Evolutionary conservation across 2,888 invertebrate genomes (phyloP).

Genomic region (Patella caerulea): DNA sequence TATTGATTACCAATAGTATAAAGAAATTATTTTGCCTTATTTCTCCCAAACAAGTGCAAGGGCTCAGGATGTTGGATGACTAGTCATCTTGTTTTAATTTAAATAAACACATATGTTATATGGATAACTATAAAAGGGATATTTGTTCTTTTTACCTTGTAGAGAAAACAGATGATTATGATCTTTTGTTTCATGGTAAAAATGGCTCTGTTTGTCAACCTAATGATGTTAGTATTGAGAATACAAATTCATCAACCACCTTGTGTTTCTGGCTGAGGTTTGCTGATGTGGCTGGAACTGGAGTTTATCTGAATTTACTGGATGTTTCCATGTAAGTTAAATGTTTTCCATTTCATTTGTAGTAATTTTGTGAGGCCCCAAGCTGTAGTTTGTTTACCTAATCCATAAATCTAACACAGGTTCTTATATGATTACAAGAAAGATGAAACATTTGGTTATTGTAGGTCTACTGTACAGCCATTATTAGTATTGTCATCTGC

Average conservation of each 20-base stretch:
- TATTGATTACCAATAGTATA: no score
- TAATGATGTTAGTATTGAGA: constrained; percentile 18
- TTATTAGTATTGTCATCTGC: background rate
- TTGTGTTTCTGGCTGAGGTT: constrained; percentile 55
- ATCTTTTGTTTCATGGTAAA: constrained; percentile 46
- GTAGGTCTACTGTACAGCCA: background rate
- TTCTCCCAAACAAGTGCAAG: no score
- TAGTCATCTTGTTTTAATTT: no score
- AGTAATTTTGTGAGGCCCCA: no score
- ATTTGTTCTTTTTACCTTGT: constrained; percentile 25
- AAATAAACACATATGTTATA: no score
- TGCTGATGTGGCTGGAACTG: constrained; percentile 25
- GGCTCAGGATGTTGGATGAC: no score
- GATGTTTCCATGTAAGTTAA: background rate
- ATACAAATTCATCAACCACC: constrained; percentile 40
- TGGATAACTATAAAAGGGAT: no score
- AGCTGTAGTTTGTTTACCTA: no score
- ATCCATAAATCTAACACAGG: no score
- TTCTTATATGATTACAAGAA: no score
- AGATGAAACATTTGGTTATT: no score
- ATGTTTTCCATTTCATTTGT: background rate
- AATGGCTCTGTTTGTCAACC: constrained; percentile 30
- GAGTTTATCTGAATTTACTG: constrained; percentile 33
- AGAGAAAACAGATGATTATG: constrained; percentile 57
- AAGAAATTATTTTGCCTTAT: no score